phyloP scores from a whole-genome alignment of 2,888 invertebrate genomes.

The Luffia ferchaultella region DNA sequence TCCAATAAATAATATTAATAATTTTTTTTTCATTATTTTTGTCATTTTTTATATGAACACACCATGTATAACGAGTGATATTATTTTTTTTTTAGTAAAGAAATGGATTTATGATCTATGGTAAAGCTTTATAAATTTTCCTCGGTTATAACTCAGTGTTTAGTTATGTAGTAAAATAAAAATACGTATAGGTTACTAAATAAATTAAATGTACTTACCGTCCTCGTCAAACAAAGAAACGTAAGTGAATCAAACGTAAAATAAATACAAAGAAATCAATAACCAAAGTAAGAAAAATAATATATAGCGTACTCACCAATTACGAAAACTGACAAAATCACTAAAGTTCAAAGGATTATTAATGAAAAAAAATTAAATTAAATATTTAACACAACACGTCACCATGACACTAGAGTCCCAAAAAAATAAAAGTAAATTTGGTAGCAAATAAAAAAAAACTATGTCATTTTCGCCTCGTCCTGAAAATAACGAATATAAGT shows the following conservation, averaged over 20 bases:
- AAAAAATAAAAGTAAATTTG: slow-evolving; percentile 36
- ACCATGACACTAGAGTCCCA: slow-evolving; percentile 48
- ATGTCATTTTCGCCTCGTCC: slow-evolving; percentile 33
- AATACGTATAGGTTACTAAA: too few relatives aligned
- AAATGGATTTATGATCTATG: too few relatives aligned
- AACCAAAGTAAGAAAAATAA: slow-evolving; percentile 28
- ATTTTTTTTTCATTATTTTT: background rate
- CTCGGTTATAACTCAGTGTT: too few relatives aligned
- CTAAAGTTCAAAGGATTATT: slow-evolving; percentile 5
- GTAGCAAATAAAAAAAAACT: slow-evolving; percentile 29
- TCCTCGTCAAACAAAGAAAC: slow-evolving; percentile 33
- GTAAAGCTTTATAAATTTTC: too few relatives aligned
- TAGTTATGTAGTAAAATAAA: too few relatives aligned
- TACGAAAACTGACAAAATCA: slow-evolving; percentile 4
- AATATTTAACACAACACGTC: slow-evolving; percentile 52
- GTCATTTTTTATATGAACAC: background rate
- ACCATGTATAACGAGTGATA: too few relatives aligned
- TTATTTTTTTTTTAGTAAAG: too few relatives aligned
- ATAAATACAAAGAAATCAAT: too few relatives aligned
- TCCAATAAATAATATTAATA: slow-evolving; percentile 22
- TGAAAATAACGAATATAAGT: background rate
- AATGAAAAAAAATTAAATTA: slow-evolving; percentile 3
- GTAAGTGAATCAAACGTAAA: slow-evolving; percentile 45
- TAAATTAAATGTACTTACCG: slow-evolving; percentile 45
- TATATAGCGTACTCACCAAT: slow-evolving; percentile 12